Base-by-base conservation (phyloP, 1,140 invertebrate genomes). In the Cyphomyrmex costatus region DNA sequence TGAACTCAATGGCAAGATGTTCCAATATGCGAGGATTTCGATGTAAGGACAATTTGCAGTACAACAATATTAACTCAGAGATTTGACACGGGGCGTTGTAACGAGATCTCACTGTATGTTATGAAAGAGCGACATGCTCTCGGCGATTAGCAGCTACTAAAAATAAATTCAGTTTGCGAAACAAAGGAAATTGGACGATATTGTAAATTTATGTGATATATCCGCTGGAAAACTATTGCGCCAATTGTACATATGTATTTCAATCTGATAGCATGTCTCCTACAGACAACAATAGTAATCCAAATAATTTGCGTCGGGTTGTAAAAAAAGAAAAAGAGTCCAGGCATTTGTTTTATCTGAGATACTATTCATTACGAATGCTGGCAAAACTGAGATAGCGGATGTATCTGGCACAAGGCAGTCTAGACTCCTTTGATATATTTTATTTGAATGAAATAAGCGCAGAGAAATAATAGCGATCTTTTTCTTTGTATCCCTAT, bases 21-120 rank as follows among this genome's bases (percentile, higher is more conserved):
- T 82, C 36, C 53, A 73, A 51, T 82, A 71, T 82, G 79, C 65
- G 65, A 71, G 36, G 24, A 73, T 73, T 73, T 73, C 66, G 79
- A 82, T 73, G 51, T 73, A 82, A 82, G 66, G 14, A 30, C n/a
- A 82, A 82, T 71, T 73, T 82, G 21, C 79, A 82, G 79, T 82
- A 82, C 79, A 56, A 73, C 79, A 56, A 73, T 46, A 82, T 82
- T 51, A 42, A 19, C 61, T 79, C 77, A 80, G 79, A 58, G 36
- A 60, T 49, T 73, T 36, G 79, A 82, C 79, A 66, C 79, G 53
- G 66, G 70, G 53, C 66, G 79, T 82, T 82, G 68, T 68, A 60
- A 60, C 14, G 36, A 82, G 51, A 71, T 73, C 68, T 73, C 66
- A 63, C 19, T 82, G 79, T 71, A 53, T 73, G 79, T 73, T 82